phyloP scores from a whole-genome alignment of 2,113 vertebrate genomes.

The Cyrtonyx montezumae region DNA sequence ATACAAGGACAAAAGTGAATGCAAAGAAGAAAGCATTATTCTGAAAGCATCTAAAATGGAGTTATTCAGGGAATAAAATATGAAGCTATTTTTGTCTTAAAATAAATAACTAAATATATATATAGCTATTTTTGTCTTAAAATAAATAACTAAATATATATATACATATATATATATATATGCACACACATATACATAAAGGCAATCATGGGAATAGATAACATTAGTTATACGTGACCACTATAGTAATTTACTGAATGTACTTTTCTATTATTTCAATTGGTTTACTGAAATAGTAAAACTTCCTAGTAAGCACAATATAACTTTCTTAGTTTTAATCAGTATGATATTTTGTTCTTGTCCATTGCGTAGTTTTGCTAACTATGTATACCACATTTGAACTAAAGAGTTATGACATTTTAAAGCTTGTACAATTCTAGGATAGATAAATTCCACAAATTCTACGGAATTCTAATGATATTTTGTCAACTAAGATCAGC shows the following conservation, averaged over 20 bases:
- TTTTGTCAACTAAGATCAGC: neutral
- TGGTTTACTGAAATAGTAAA: neutral
- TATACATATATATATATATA: too few relatives aligned
- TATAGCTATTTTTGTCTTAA: neutral
- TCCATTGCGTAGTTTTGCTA: neutral
- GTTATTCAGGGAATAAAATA: neutral
- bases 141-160: neutral
- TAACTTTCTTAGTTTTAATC: neutral
- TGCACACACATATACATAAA: neutral
- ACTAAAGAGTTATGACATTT: neutral
- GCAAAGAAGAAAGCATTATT: conserved; percentile 37
- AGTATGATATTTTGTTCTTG: neutral
- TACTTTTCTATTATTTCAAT: neutral
- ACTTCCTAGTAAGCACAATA: neutral
- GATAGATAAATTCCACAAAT: neutral
- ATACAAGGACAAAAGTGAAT: conserved; percentile 59
- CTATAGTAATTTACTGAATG: conserved; percentile 3
- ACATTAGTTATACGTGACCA: neutral
- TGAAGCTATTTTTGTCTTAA: neutral
- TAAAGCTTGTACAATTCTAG: neutral
- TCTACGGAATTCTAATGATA: neutral
- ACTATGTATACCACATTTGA: neutral
- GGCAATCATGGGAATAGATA: neutral
- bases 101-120: neutral
- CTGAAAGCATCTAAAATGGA: conserved; percentile 18